Conservation (phyloP, 2,888 invertebrate genomes). For the Andrena haemorrhoa region DNA sequence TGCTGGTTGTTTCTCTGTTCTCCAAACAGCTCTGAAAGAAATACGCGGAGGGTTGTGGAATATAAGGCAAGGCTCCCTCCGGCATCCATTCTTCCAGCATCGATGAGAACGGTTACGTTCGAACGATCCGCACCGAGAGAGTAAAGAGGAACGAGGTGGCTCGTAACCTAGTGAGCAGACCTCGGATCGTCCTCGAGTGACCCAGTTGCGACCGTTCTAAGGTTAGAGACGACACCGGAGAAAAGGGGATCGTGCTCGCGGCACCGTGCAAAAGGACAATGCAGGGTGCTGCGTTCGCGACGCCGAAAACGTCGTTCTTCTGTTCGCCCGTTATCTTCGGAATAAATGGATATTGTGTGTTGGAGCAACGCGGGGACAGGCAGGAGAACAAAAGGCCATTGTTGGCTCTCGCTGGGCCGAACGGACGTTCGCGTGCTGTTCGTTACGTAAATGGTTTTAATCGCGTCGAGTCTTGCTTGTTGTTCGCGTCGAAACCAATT, state of each 20-base stretch:
- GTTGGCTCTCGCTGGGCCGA: constrained; percentile 6
- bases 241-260: background rate
- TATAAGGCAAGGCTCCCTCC: background rate
- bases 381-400: constrained; percentile 32
- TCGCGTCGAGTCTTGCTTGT: background rate
- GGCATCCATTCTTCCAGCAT: too few species aligned
- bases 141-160: constrained; percentile 14
- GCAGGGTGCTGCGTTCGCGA: constrained; percentile 2
- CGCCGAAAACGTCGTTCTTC: constrained; percentile 22
- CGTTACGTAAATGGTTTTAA: constrained; percentile 30
- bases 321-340: constrained; percentile 30
- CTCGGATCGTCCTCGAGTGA: constrained; percentile 31
- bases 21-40: too few species aligned
- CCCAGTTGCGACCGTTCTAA: constrained; percentile 32
- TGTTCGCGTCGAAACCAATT: constrained; percentile 22
- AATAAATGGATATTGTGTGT: constrained; percentile 42
- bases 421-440: constrained; percentile 28
- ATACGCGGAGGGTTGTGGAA: too few species aligned
- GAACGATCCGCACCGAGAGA: constrained; percentile 17
- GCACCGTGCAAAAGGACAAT: constrained; percentile 20
- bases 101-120: constrained; percentile 15
- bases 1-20: too few species aligned
- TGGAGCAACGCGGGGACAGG: constrained; percentile 8
- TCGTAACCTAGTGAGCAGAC: background rate
- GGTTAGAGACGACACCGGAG: constrained; percentile 43